These are phyloP conservation scores for Amblyjoppa fuscipennis DNA, from an alignment of 2,888 invertebrate species.

Conservation along the genomic window DNA sequence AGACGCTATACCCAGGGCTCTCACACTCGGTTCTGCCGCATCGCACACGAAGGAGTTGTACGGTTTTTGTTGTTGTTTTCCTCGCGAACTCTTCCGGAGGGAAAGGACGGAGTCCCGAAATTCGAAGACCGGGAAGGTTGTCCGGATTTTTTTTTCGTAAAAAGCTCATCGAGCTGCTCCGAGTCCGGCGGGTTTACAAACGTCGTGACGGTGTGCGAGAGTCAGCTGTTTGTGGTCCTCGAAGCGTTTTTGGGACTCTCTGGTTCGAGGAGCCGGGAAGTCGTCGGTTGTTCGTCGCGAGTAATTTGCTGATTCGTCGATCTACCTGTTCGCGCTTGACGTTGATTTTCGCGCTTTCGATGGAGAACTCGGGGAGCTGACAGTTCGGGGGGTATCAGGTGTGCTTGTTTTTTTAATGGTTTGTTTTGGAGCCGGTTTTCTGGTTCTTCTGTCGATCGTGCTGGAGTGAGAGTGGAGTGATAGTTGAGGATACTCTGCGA, in stretches of 20 bases:
- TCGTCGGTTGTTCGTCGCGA: neutral
- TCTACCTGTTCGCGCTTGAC: neutral
- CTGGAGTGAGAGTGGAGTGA: slow-evolving; percentile 33
- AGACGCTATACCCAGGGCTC: slow-evolving; percentile 76
- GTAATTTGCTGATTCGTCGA: neutral
- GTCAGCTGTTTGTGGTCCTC: neutral
- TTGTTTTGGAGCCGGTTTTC: neutral
- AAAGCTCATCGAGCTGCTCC: neutral
- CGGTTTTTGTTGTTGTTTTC: neutral
- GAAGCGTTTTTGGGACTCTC: neutral
- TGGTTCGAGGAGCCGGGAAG: neutral
- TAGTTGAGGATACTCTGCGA: slow-evolving; percentile 9
- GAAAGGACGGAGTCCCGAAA: neutral
- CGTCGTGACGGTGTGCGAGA: neutral
- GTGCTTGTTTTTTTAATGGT: neutral
- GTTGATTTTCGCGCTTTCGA: neutral
- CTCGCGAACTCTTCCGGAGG: neutral
- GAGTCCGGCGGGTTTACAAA: neutral
- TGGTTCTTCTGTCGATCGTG: neutral
- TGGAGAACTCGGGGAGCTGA: slow-evolving; percentile 17
- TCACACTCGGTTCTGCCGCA: slow-evolving; percentile 33
- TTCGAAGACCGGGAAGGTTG: neutral
- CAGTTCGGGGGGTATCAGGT: neutral
- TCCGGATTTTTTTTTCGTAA: neutral
- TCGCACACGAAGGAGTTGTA: neutral